A percentile compares a stretch with the other conserved stretches of the same genome.
Evolutionary conservation across 2,113 vertebrate genomes (phyloP).

Genomic region (Dipodomys spectabilis): DNA sequence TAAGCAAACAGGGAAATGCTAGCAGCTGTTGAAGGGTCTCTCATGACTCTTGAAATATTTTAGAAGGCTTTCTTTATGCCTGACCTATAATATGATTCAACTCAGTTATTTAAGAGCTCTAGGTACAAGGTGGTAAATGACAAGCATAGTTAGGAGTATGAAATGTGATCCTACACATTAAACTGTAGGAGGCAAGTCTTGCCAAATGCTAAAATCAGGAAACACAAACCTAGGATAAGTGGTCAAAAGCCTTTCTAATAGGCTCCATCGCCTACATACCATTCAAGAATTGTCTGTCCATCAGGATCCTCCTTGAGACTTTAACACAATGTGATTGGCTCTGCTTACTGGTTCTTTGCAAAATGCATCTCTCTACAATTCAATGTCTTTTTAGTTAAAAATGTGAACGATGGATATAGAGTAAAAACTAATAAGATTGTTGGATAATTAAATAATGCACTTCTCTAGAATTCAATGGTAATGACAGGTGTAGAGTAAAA

Average conservation of each 20-base stretch:
- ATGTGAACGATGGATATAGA: background rate
- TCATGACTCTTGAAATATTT: background rate
- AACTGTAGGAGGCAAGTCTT: background rate
- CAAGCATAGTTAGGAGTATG: background rate
- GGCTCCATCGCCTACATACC: background rate
- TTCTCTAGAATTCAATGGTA: background rate
- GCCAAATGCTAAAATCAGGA: background rate
- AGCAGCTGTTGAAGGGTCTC: background rate
- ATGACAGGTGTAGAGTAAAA: background rate
- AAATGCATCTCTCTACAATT: background rate
- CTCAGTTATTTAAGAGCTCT: background rate
- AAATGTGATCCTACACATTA: background rate
- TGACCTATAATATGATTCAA: background rate
- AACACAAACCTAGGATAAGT: background rate
- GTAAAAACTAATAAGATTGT: background rate
- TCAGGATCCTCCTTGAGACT: background rate
- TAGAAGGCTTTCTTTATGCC: slow-evolving; percentile 4
- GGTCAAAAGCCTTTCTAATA: background rate
- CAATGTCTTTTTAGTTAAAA: background rate
- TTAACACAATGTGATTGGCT: background rate
- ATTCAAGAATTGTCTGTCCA: background rate
- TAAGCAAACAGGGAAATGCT: background rate
- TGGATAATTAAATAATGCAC: background rate
- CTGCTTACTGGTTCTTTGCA: background rate
- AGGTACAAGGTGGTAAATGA: background rate